phyloP scores from a whole-genome alignment of 2,797 vertebrate species.

The Manis crassicaudata region DNA sequence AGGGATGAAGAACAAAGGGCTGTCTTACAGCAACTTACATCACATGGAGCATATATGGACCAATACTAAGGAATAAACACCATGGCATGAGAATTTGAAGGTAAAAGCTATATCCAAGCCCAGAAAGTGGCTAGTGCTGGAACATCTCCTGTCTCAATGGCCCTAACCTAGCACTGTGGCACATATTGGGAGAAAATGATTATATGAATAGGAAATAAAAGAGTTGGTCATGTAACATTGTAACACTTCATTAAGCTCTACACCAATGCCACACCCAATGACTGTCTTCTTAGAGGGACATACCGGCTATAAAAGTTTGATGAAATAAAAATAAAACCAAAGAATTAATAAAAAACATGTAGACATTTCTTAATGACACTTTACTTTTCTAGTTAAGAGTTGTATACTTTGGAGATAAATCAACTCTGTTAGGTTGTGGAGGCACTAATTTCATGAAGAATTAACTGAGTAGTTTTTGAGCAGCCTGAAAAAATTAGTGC shows the following conservation, averaged over 20 bases:
- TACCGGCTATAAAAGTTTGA: neutral
- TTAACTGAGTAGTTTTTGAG: neutral
- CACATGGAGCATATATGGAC: neutral
- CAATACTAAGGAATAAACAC: neutral
- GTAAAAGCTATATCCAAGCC: neutral
- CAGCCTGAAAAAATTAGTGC: neutral
- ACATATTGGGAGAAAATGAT: neutral
- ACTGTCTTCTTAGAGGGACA: neutral
- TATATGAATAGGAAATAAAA: neutral
- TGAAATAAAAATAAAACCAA: neutral
- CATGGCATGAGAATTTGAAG: neutral
- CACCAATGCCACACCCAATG: neutral
- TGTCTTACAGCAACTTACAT: neutral
- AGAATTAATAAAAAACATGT: neutral
- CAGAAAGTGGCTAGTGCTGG: neutral
- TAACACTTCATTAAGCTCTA: neutral
- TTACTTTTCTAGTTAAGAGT: neutral
- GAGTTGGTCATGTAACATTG: neutral
- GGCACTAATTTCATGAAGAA: neutral
- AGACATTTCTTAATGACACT: neutral
- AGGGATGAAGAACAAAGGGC: neutral
- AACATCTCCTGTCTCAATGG: neutral
- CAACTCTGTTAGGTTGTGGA: neutral
- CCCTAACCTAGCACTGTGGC: neutral
- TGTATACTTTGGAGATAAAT: neutral